Conservation (phyloP, 23 tunicate genomes). For the Phallusia fumigata region DNA sequence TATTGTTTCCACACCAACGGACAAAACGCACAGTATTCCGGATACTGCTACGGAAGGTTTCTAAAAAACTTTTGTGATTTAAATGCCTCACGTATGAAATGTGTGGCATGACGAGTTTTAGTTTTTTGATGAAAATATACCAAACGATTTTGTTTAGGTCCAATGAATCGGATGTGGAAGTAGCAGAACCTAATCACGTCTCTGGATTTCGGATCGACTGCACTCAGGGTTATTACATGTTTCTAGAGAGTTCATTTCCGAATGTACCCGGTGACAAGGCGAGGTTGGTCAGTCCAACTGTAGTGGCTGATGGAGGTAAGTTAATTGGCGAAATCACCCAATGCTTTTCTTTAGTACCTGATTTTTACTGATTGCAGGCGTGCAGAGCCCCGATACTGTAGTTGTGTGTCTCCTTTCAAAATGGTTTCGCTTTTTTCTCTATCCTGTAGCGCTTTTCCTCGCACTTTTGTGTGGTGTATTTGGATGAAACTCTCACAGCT, state of each 20-base stretch:
- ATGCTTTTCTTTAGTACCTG: too few species aligned
- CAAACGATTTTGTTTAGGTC: constrained; percentile 21
- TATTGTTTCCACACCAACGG: constrained; percentile 39
- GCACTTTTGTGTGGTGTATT: too few species aligned
- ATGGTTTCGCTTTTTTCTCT: neutral
- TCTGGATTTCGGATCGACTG: constrained; percentile 57
- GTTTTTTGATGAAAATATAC: neutral
- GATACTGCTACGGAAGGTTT: constrained; percentile 68
- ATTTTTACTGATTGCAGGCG: too few species aligned
- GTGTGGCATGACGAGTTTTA: too few species aligned
- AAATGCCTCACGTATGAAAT: too few species aligned
- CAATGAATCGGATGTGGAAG: constrained; percentile 14
- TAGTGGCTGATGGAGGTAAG: constrained; percentile 22
- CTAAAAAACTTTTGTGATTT: neutral
- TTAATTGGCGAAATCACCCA: too few species aligned
- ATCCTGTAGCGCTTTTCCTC: too few species aligned
- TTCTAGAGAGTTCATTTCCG: constrained; percentile 54
- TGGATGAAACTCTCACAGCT: too few species aligned
- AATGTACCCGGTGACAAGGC: constrained; percentile 44
- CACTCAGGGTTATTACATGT: constrained; percentile 60
- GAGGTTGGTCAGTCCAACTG: constrained; percentile 38
- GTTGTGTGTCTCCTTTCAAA: neutral
- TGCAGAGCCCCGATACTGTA: too few species aligned
- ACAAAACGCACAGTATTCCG: constrained; percentile 30
- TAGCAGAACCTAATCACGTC: constrained; percentile 23